These are phyloP conservation scores for Oriolus oriolus DNA, from an alignment of 2,113 vertebrate species.

Conservation along the genomic window DNA sequence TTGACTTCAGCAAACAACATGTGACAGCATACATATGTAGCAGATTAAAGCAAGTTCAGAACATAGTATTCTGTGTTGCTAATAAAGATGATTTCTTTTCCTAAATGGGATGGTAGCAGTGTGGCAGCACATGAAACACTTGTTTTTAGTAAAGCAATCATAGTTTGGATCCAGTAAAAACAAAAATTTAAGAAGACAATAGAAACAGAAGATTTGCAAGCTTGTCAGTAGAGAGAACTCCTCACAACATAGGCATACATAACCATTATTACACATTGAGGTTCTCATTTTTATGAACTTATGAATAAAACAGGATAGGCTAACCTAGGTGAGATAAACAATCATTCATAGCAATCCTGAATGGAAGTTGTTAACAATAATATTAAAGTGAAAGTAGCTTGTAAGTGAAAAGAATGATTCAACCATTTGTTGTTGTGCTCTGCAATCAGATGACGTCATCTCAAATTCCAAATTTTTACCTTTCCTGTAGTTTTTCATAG, in stretches of 20 bases:
- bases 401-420: background rate
- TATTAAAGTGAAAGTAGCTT: background rate
- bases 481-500: background rate
- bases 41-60: background rate
- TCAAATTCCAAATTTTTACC: background rate
- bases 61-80: background rate
- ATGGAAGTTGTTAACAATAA: background rate
- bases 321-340: background rate
- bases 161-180: background rate
- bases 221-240: background rate
- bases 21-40: background rate
- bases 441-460: background rate
- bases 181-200: background rate
- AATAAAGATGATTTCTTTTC: background rate
- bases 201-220: background rate
- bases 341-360: background rate
- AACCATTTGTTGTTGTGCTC: background rate
- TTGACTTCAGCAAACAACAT: background rate
- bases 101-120: background rate
- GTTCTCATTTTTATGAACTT: constrained; percentile 1
- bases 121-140: background rate
- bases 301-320: background rate
- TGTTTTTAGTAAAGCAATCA: background rate
- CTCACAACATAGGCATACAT: background rate
- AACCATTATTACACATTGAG: background rate